These are phyloP conservation scores for Umimayanthus kanabou DNA, from an alignment of 92 coral and sea anemone genomes.

Conservation along the genomic window DNA sequence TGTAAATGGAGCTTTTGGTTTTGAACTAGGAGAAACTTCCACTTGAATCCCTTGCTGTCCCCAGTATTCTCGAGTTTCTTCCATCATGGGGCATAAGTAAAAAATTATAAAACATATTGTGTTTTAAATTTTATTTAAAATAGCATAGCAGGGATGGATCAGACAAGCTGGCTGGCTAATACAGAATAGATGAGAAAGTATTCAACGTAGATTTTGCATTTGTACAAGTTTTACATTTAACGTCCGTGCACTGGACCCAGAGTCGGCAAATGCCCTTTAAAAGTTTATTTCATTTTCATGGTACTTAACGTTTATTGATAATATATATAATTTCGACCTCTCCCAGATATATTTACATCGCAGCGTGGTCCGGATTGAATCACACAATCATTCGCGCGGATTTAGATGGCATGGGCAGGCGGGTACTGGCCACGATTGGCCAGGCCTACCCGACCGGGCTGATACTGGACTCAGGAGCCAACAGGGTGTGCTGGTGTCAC, in stretches of 20 bases:
- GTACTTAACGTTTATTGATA: no score
- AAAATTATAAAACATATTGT: background rate
- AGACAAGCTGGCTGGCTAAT: background rate
- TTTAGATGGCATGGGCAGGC: conserved; percentile 19
- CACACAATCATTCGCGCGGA: conserved; percentile 30
- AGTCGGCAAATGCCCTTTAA: no score
- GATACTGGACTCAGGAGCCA: background rate
- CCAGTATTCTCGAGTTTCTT: no score
- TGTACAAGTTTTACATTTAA: no score
- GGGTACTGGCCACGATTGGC: background rate
- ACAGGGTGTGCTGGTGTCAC: conserved; percentile 23
- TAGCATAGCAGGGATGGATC: no score
- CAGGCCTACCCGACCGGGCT: background rate
- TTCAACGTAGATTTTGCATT: no score
- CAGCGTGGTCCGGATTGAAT: conserved; percentile 11
- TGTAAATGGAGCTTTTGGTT: no score
- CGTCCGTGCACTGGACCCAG: no score
- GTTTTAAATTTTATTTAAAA: background rate
- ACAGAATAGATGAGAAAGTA: no score
- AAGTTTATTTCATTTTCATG: background rate
- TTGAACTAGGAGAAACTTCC: no score
- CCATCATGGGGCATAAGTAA: no score
- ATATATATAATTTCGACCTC: background rate
- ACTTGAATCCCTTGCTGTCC: no score
- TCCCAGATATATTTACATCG: conserved; percentile 11